Evolutionary conservation across 2,888 invertebrate species (phyloP).

Genomic region (Ormyrus nitidulus): DNA sequence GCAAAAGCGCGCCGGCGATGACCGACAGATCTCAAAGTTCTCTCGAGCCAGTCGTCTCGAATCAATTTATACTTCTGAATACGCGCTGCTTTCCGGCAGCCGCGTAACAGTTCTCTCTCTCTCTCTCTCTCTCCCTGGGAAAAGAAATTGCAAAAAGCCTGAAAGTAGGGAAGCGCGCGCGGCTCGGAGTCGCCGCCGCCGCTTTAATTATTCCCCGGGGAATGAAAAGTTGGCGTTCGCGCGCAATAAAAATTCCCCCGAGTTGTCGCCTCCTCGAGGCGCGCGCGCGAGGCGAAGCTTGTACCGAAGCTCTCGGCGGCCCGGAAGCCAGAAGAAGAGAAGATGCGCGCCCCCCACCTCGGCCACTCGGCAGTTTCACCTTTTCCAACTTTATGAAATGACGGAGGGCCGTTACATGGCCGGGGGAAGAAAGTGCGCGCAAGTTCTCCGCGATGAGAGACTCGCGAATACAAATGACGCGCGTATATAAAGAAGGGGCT

Average conservation of each 20-base stretch:
- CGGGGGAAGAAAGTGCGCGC: constrained; percentile 16
- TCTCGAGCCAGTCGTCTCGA: background rate
- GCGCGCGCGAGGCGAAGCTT: background rate
- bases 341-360: background rate
- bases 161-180: too few species aligned
- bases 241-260: constrained; percentile 40
- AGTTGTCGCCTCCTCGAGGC: background rate
- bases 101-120: too few species aligned
- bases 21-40: too few species aligned
- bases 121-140: too few species aligned
- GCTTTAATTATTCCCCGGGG: constrained; percentile 41
- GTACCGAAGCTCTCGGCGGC: background rate
- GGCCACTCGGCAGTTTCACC: constrained; percentile 7
- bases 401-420: constrained; percentile 51
- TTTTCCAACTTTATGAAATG: constrained; percentile 49
- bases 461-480: constrained; percentile 51
- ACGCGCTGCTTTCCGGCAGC: background rate
- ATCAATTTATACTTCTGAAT: constrained; percentile 36
- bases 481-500: background rate
- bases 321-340: background rate
- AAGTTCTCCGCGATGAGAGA: constrained; percentile 31
- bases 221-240: constrained; percentile 31
- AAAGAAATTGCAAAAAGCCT: too few species aligned
- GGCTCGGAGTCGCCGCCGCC: background rate
- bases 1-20: too few species aligned